phyloP scores from a whole-genome alignment of 2,797 vertebrate species.

The Platalea minor region DNA sequence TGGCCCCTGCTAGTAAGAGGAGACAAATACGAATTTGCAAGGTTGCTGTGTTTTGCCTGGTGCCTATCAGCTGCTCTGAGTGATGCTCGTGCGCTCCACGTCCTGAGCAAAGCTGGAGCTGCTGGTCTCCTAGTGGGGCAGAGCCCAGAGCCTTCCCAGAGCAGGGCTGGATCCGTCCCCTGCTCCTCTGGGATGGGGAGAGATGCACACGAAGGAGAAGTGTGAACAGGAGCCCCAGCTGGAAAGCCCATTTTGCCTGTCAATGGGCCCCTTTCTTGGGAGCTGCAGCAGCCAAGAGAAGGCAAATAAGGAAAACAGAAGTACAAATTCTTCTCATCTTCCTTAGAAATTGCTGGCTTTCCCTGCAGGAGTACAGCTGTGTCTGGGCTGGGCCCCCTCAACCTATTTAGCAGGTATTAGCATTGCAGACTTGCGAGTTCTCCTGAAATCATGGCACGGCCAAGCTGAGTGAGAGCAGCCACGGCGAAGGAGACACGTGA shows the following conservation, averaged over 20 bases:
- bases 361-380: neutral
- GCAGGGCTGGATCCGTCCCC: neutral
- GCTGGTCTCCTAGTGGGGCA: neutral
- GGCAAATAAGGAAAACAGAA: slow-evolving; percentile 44
- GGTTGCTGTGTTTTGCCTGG: accelerated
- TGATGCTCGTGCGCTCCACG: accelerated
- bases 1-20: neutral
- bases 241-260: neutral
- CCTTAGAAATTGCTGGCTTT: neutral
- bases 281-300: neutral
- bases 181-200: neutral
- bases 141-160: neutral
- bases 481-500: neutral
- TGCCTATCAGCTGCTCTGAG: neutral
- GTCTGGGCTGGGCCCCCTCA: neutral
- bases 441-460: neutral
- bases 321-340: neutral
- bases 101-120: neutral
- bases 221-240: neutral
- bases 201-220: neutral
- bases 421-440: neutral
- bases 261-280: neutral
- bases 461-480: neutral
- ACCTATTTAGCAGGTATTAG: neutral
- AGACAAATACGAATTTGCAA: neutral